phyloP scores from a whole-genome alignment of 2,113 vertebrate genomes.

The Melanocharis versteri region DNA sequence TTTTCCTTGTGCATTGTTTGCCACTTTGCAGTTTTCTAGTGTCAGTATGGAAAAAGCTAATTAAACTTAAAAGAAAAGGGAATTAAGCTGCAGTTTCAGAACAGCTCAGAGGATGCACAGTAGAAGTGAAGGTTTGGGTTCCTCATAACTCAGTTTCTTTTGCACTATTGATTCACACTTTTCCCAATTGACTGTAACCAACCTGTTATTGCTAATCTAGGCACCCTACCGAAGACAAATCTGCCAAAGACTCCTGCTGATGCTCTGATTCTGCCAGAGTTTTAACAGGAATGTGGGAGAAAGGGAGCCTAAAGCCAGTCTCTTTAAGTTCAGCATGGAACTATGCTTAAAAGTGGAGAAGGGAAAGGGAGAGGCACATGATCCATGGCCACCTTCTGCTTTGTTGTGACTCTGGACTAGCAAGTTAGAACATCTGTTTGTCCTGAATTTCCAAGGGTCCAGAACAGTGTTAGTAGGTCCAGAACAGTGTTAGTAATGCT shows the following conservation, averaged over 20 bases:
- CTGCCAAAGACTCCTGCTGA: neutral
- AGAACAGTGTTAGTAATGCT: neutral
- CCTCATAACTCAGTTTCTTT: neutral
- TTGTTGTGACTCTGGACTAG: neutral
- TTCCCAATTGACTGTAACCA: neutral
- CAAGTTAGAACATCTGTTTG: neutral
- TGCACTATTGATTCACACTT: neutral
- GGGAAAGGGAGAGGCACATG: rapidly evolving
- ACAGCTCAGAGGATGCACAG: neutral
- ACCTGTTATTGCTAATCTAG: neutral
- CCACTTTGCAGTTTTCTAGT: neutral
- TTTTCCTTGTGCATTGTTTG: neutral
- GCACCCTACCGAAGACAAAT: neutral
- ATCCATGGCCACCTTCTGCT: neutral
- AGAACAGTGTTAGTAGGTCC: neutral
- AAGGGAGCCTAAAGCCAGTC: neutral
- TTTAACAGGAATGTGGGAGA: neutral
- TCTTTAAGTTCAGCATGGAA: neutral
- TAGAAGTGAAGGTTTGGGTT: neutral
- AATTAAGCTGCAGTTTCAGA: neutral
- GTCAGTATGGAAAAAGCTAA: neutral
- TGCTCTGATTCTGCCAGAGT: neutral
- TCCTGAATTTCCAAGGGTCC: neutral
- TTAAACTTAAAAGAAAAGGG: neutral
- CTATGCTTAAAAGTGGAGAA: neutral